A percentile compares a stretch with the other conserved stretches of the same genome.
These are phyloP conservation scores for Todiramphus saurophagus DNA, from an alignment of 2,113 vertebrate species.

Conservation along the genomic window DNA sequence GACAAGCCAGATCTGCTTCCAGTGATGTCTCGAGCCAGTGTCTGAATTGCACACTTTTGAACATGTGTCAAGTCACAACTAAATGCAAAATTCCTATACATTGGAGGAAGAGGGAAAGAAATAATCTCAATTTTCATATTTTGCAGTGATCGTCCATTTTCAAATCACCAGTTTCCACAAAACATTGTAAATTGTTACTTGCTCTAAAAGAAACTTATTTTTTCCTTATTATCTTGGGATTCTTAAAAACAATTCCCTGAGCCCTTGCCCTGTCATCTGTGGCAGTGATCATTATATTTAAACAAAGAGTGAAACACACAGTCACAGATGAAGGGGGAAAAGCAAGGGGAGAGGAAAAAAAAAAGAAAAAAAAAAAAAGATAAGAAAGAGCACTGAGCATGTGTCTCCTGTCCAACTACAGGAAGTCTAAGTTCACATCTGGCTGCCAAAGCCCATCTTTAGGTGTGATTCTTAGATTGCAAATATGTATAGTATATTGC, in stretches of 20 bases:
- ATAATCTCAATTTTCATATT: conserved; percentile 39
- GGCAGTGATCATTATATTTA: background rate
- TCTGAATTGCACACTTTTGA: conserved; percentile 60
- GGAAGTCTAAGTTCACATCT: background rate
- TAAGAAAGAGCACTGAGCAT: background rate
- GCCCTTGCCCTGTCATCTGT: background rate
- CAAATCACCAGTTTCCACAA: conserved; percentile 25
- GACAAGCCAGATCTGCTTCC: conserved; percentile 63
- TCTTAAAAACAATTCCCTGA: background rate
- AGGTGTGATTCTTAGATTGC: background rate
- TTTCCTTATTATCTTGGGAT: background rate
- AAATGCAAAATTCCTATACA: conserved; percentile 58
- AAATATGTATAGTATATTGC: background rate
- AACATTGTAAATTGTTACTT: background rate
- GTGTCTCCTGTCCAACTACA: background rate
- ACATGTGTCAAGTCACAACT: conserved; percentile 55
- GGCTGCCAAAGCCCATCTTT: background rate
- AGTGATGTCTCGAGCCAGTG: conserved; percentile 42
- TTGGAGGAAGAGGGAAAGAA: background rate
- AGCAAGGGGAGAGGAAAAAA: background rate
- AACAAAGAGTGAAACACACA: background rate
- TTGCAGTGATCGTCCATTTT: conserved; percentile 22
- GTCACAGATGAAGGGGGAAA: background rate
- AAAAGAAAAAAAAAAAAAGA: background rate
- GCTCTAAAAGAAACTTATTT: background rate